phyloP scores from a whole-genome alignment of 2,888 invertebrate genomes.

The Netelia inedita region DNA sequence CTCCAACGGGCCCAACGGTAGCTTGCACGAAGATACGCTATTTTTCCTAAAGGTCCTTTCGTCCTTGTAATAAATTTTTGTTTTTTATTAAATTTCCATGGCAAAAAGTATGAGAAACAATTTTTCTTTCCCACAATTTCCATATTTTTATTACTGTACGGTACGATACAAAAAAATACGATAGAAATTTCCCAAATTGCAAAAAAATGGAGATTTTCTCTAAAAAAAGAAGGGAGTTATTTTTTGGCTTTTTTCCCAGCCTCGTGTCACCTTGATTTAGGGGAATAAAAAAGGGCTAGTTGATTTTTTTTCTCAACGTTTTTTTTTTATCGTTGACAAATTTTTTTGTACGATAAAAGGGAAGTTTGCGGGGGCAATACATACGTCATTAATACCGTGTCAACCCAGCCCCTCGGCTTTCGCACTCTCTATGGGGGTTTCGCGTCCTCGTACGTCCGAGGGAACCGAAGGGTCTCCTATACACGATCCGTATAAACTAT shows the following conservation, averaged over 20 bases:
- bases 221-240: not conserved
- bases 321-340: slow-evolving; percentile 62
- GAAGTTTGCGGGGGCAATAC: slow-evolving; percentile 41
- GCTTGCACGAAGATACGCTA: slow-evolving; percentile 11
- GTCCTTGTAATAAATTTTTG: too few species aligned
- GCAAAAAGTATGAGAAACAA: too few species aligned
- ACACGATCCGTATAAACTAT: slow-evolving; percentile 77
- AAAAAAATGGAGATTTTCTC: slow-evolving; percentile 35
- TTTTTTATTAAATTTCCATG: too few species aligned
- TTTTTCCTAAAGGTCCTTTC: not conserved
- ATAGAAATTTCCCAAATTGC: not conserved
- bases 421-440: slow-evolving; percentile 58
- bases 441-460: slow-evolving; percentile 16
- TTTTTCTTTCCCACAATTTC: not conserved
- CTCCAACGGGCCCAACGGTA: slow-evolving; percentile 31
- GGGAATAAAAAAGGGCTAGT: too few species aligned
- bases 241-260: slow-evolving; percentile 55
- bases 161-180: too few species aligned
- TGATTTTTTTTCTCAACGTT: slow-evolving; percentile 22
- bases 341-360: slow-evolving; percentile 43
- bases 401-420: slow-evolving; percentile 65
- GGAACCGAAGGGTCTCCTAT: slow-evolving; percentile 69
- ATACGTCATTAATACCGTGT: slow-evolving; percentile 72
- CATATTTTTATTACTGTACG: not conserved
- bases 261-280: not conserved